These are phyloP conservation scores for Etheostoma spectabile DNA, from an alignment of 2,113 vertebrate species.

Conservation along the genomic window DNA sequence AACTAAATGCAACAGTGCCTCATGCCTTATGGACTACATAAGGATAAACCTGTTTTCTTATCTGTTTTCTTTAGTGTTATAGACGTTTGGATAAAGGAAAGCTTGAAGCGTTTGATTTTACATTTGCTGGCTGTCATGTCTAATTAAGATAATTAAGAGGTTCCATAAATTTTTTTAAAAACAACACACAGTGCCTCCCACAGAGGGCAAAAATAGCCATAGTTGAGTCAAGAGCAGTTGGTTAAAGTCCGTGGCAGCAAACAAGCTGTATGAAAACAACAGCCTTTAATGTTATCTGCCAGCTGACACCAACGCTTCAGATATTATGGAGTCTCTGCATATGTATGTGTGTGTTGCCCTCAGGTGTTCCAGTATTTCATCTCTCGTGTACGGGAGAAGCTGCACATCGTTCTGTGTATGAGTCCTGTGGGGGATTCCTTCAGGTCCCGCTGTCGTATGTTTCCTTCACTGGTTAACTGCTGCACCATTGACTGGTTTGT, in stretches of 20 bases:
- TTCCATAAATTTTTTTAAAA: background rate
- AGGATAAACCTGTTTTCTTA: too few species aligned
- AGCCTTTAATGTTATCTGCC: slow-evolving; percentile 16
- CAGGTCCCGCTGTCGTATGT: slow-evolving; percentile 89
- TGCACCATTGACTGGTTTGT: slow-evolving; percentile 92
- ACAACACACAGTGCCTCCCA: background rate
- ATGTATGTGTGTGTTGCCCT: background rate
- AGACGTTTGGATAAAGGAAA: too few species aligned
- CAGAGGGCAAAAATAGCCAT: background rate
- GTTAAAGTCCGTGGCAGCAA: slow-evolving; percentile 4
- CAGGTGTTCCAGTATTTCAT: slow-evolving; percentile 91
- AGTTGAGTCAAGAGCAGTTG: background rate
- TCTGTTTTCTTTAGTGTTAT: too few species aligned
- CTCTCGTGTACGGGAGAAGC: slow-evolving; percentile 86
- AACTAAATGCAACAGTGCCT: too few species aligned
- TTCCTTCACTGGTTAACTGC: slow-evolving; percentile 90
- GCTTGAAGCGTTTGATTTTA: too few species aligned
- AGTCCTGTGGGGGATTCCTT: slow-evolving; percentile 89
- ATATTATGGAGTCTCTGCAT: background rate
- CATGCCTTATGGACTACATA: too few species aligned
- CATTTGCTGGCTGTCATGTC: too few species aligned
- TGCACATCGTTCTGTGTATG: slow-evolving; percentile 90
- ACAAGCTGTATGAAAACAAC: slow-evolving; percentile 21
- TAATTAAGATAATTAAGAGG: background rate
- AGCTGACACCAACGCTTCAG: slow-evolving; percentile 3